Base-by-base conservation (phyloP, 2,797 vertebrate species). In the Astyanax mexicanus region DNA sequence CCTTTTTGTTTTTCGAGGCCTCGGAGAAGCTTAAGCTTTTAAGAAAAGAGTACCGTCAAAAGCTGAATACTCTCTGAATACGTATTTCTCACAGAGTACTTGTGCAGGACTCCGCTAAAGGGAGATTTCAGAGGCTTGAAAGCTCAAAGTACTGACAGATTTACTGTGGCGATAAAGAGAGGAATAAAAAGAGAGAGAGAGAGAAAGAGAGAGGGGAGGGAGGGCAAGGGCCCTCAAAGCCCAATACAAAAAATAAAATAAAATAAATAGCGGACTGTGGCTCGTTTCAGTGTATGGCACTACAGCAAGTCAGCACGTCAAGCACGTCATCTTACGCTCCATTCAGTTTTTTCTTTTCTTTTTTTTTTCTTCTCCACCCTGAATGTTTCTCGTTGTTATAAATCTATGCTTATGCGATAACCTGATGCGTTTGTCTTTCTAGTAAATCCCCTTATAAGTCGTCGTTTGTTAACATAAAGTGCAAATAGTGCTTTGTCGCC, bases 401-500 rank as follows among this genome's bases (percentile, higher is more conserved):
- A 88, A 87, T 89, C 90, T 89, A 87, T 25, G 68, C 66, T 73
- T 88, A 69, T 47, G 55, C 92, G 54, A 58, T 67, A 92, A 92
- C 92, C 92, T 91, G 85, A 88, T 88, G 84, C 78, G 80, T 87
- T 77, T 84, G 69, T 80, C 35, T 86, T 35, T 66, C 67, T 78
- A 73, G 54, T 70, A 81, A 77, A 69, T 83, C 57, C 70, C 81
- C 78, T 84, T 73, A n/a, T n/a, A 84, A 83, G 84, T 83, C 85
- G 91, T 81, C 65, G 69, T 75, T 74, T 77, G 88, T 95, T 90
- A 95, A 95, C 93, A 86, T 99, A 99, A 99, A 99, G 98, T 99
- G 97, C 98, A 98, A 72, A 95, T 93, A 99, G 98, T 99, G 98
- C 98, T 96, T 96, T 95, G 93, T 84, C 55, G 61, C 76, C 74